These are phyloP conservation scores for Charadrius vociferus DNA, from an alignment of 2,113 vertebrate genomes.

Conservation along the genomic window DNA sequence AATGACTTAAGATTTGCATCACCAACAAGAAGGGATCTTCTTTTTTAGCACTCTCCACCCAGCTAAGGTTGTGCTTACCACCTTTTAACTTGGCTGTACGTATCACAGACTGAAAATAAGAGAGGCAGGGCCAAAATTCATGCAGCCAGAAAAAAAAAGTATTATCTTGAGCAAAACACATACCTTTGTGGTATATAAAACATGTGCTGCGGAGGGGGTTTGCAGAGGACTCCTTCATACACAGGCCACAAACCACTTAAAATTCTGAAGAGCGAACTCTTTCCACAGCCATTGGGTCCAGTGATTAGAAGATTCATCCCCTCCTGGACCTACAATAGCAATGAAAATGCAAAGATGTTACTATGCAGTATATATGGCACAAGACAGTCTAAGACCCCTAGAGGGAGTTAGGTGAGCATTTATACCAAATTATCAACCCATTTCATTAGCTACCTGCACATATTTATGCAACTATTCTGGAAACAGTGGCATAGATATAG, in stretches of 20 bases:
- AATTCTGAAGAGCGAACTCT: slow-evolving; percentile 97
- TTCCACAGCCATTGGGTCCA: slow-evolving; percentile 97
- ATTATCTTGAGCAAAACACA: not conserved
- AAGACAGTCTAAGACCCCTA: not conserved
- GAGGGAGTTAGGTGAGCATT: not conserved
- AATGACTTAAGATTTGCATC: not conserved
- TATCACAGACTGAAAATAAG: not conserved
- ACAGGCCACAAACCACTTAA: slow-evolving; percentile 97
- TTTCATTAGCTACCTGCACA: not conserved
- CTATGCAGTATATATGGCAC: not conserved
- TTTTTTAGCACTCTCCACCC: not conserved
- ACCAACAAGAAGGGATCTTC: not conserved
- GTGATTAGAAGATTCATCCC: slow-evolving; percentile 97
- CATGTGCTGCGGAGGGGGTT: slow-evolving; percentile 94
- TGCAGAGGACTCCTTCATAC: slow-evolving; percentile 90
- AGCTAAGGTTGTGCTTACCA: not conserved
- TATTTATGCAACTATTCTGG: not conserved
- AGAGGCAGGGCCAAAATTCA: not conserved
- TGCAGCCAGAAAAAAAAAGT: not conserved
- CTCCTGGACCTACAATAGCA: slow-evolving; percentile 86
- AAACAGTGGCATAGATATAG: not conserved
- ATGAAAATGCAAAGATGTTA: slow-evolving; percentile 2
- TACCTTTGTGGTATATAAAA: slow-evolving; percentile 99
- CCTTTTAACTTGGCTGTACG: not conserved
- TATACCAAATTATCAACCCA: not conserved